Conservation (phyloP, 2,113 vertebrate genomes). For the Trogon melanurus region DNA sequence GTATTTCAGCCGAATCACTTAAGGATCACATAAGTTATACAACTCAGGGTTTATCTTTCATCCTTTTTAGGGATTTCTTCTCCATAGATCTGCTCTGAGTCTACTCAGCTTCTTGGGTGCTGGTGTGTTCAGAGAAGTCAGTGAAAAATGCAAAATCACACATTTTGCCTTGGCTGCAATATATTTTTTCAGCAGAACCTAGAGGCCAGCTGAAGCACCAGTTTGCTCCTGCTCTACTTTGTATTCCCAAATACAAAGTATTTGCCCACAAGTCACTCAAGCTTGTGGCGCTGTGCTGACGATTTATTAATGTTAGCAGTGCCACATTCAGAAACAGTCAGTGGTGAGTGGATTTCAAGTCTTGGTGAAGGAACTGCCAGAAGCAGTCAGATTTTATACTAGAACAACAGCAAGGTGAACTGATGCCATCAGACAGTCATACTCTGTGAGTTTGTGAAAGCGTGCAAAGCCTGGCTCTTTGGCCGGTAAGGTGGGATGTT, state of each 20-base stretch:
- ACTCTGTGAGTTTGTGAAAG: background rate
- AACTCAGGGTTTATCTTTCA: background rate
- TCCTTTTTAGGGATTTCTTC: background rate
- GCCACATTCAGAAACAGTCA: background rate
- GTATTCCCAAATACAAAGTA: background rate
- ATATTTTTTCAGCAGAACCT: background rate
- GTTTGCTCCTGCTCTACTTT: background rate
- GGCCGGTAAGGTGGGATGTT: background rate
- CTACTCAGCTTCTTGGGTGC: background rate
- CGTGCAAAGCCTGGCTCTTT: background rate
- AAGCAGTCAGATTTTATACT: background rate
- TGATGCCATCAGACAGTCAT: background rate
- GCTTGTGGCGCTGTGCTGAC: background rate
- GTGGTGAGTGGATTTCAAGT: background rate
- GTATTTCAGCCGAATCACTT: background rate
- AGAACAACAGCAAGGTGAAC: background rate
- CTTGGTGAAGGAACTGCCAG: background rate
- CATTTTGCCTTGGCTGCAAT: background rate
- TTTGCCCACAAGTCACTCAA: background rate
- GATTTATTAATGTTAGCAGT: background rate
- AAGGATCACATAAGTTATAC: background rate
- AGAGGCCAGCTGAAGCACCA: background rate
- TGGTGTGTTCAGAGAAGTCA: background rate
- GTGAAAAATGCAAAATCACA: background rate
- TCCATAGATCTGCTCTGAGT: background rate